Evolutionary conservation across 2,888 invertebrate species (phyloP).

Genomic region (Lacanobia wlatinum): DNA sequence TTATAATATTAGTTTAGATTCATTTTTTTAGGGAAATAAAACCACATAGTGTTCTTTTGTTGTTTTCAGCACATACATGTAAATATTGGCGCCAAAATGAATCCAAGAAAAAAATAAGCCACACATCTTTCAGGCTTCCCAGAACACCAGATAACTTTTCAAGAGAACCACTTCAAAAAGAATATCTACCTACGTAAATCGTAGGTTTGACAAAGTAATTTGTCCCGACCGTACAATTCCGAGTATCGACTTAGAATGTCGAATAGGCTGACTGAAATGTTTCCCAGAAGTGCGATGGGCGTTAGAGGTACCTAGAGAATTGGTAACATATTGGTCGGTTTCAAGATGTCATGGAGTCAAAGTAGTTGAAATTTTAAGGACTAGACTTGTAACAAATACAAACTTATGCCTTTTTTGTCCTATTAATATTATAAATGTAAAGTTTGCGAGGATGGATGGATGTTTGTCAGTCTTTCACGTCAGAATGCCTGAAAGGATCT

Average conservation of each 20-base stretch:
- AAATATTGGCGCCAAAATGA: too few relatives aligned
- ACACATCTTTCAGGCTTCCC: not conserved
- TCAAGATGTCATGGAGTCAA: conserved; percentile 1
- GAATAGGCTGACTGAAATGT: conserved; percentile 33
- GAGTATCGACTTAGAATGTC: conserved; percentile 20
- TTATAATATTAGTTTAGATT: too few relatives aligned
- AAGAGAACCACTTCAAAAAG: not conserved
- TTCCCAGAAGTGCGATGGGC: conserved; percentile 34
- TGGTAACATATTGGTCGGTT: conserved; percentile 21
- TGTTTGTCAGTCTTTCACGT: too few relatives aligned
- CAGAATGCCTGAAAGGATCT: too few relatives aligned
- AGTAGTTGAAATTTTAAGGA: too few relatives aligned
- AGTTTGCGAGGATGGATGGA: too few relatives aligned
- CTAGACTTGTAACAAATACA: not conserved
- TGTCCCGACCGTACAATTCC: conserved; percentile 37
- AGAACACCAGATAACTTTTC: not conserved
- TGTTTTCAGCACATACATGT: too few relatives aligned
- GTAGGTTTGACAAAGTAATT: conserved; percentile 28
- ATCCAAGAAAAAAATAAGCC: too few relatives aligned
- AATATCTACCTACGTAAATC: not conserved
- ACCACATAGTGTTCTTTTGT: too few relatives aligned
- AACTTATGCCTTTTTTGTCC: not conserved
- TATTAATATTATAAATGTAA: too few relatives aligned
- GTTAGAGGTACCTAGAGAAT: conserved; percentile 26
- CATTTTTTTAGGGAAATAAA: too few relatives aligned